These are phyloP conservation scores for Callyntrura sp. DNA, from an alignment of 2,888 invertebrate genomes.

Conservation along the genomic window DNA sequence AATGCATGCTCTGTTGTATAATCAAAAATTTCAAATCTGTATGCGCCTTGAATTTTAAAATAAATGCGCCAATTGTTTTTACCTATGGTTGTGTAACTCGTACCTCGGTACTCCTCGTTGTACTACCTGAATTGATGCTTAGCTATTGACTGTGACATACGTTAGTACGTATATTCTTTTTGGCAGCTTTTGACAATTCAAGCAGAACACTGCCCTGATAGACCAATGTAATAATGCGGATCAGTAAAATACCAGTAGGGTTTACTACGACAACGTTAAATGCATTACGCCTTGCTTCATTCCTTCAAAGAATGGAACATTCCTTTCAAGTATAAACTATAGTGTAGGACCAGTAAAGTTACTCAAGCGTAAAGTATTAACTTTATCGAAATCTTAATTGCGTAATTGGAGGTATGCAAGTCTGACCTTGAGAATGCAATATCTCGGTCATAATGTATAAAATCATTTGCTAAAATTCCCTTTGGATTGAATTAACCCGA, in stretches of 20 bases:
- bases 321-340: not conserved
- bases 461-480: no score
- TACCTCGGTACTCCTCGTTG: no score
- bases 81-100: not conserved
- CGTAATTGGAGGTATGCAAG: no score
- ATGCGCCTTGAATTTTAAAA: not conserved
- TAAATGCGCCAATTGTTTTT: not conserved
- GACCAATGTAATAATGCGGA: not conserved
- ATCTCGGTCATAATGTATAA: no score
- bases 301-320: no score
- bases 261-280: no score
- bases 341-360: not conserved
- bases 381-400: not conserved
- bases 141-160: conserved; percentile 12
- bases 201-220: conserved; percentile 23
- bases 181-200: conserved; percentile 21
- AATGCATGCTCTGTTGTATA: not conserved
- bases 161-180: not conserved
- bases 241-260: not conserved
- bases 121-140: no score
- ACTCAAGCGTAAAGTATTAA: not conserved
- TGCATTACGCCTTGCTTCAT: no score
- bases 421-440: no score
- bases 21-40: conserved; percentile 11
- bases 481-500: no score